phyloP scores from a whole-genome alignment of 1,140 invertebrate species.

The Camponotus floridanus region DNA sequence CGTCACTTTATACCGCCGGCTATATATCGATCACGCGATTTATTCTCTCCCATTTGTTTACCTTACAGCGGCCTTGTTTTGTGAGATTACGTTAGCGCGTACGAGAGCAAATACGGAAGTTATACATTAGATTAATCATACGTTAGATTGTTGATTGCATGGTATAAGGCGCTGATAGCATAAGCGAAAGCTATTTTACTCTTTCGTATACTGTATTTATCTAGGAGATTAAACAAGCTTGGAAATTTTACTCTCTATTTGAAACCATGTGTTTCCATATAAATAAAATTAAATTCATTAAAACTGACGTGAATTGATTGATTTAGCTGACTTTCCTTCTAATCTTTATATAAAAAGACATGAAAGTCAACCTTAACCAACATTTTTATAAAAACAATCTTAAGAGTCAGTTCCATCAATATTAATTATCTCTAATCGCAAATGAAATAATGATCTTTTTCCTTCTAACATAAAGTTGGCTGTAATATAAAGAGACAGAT shows the following conservation, averaged over 20 bases:
- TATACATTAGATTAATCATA: slow-evolving; percentile 48
- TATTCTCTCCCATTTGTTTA: slow-evolving; percentile 41
- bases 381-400: not conserved
- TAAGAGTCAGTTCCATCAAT: not conserved
- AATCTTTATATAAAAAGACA: not conserved
- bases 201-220: not conserved
- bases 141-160: slow-evolving; percentile 26
- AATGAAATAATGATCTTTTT: not conserved
- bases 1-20: slow-evolving; percentile 34
- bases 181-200: not conserved
- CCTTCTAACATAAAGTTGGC: not conserved
- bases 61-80: slow-evolving; percentile 36
- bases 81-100: slow-evolving; percentile 12
- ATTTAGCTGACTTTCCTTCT: not conserved
- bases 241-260: slow-evolving; percentile 5
- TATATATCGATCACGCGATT: slow-evolving; percentile 31
- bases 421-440: not conserved
- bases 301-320: not conserved
- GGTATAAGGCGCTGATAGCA: slow-evolving; percentile 15
- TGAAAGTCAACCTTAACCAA: not conserved
- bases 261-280: too few relatives aligned
- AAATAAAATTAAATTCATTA: slow-evolving; percentile 33
- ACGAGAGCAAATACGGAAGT: slow-evolving; percentile 53
- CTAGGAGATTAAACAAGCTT: not conserved
- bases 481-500: not conserved